These are phyloP conservation scores for Xylota segnis DNA, from an alignment of 2,888 invertebrate genomes.

Conservation along the genomic window DNA sequence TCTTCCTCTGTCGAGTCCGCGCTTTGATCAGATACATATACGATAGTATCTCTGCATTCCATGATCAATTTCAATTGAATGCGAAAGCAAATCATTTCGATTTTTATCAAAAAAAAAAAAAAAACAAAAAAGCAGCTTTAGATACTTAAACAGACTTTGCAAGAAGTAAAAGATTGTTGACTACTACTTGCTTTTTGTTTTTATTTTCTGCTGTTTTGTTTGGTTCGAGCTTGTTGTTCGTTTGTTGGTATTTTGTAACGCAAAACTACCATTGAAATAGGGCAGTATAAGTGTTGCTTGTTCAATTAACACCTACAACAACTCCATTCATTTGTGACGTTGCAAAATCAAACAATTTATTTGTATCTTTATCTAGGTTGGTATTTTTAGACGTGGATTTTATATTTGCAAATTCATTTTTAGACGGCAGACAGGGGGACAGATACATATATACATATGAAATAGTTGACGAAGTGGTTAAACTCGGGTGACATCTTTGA, in stretches of 20 bases:
- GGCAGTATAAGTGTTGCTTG: slow-evolving; percentile 12
- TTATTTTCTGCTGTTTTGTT: slow-evolving; percentile 7
- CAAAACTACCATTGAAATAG: slow-evolving; percentile 17
- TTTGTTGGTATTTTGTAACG: slow-evolving; percentile 10
- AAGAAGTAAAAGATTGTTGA: neutral
- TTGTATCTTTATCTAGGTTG: slow-evolving; percentile 7
- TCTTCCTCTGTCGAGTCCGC: neutral
- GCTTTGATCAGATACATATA: neutral
- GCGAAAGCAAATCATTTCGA: neutral
- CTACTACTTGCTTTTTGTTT: slow-evolving; percentile 11
- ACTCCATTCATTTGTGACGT: slow-evolving; percentile 12
- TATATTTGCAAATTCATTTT: neutral
- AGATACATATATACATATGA: neutral
- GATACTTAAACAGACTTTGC: neutral
- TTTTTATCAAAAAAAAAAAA: slow-evolving; percentile 4
- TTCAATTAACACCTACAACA: slow-evolving; percentile 16
- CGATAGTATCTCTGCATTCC: neutral
- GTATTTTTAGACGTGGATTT: slow-evolving; percentile 19
- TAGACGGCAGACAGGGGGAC: neutral
- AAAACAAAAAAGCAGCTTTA: neutral
- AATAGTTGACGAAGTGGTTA: no score
- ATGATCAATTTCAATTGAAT: neutral
- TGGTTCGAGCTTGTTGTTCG: neutral
- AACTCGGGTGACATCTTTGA: no score
- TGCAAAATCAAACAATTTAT: slow-evolving; percentile 18